Evolutionary conservation across 2,888 invertebrate species (phyloP).

Genomic region (Torymus texanus): DNA sequence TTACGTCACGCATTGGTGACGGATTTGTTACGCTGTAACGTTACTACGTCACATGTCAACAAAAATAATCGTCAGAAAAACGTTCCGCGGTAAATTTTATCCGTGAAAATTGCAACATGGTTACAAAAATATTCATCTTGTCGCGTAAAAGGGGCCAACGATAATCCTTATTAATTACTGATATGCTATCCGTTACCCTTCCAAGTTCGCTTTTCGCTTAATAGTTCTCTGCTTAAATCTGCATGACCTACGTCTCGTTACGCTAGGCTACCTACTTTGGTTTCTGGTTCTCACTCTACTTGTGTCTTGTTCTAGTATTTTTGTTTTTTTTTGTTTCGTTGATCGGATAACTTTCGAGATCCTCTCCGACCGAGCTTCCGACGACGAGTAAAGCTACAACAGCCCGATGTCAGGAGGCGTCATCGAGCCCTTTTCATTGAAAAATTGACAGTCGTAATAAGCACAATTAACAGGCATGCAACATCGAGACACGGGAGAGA

Average conservation of each 20-base stretch:
- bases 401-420: conserved; percentile 36
- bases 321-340: conserved; percentile 41
- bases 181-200: conserved; percentile 53
- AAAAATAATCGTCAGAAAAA: neutral
- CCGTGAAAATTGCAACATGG: neutral
- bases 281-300: conserved; percentile 23
- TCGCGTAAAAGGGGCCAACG: conserved; percentile 27
- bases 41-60: too few species aligned
- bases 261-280: conserved; percentile 22
- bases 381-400: conserved; percentile 56
- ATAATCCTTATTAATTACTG: conserved; percentile 50
- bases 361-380: conserved; percentile 60
- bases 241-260: conserved; percentile 25
- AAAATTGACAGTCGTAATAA: conserved; percentile 65
- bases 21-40: too few species aligned
- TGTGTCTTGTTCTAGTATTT: conserved; percentile 12
- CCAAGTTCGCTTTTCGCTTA: conserved; percentile 15
- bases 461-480: conserved; percentile 65
- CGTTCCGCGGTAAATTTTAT: neutral
- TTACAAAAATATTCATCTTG: conserved; percentile 41
- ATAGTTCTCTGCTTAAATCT: conserved; percentile 31
- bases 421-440: conserved; percentile 59
- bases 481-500: conserved; percentile 66
- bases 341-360: conserved; percentile 68
- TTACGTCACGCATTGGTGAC: too few species aligned